Percentiles rank a stretch among this genome's conserved stretches.
Evolutionary conservation across 2,113 vertebrate genomes (phyloP).

Genomic region (Urocolius indicus): DNA sequence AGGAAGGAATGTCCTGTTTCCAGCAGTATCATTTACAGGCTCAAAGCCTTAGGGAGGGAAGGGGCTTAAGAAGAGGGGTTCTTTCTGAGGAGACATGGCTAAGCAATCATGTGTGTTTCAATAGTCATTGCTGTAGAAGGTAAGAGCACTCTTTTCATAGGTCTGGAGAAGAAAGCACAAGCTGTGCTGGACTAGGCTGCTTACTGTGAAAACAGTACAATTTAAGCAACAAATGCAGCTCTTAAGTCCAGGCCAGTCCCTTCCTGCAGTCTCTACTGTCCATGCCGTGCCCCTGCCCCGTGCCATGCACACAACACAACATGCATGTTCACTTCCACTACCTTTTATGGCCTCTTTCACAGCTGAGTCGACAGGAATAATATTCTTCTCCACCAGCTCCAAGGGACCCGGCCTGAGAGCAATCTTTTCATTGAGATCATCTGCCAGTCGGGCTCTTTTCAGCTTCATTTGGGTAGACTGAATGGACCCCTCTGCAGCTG

Average conservation of each 20-base stretch:
- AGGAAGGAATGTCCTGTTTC: background rate
- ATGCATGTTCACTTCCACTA: slow-evolving; percentile 36
- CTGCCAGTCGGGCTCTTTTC: slow-evolving; percentile 88
- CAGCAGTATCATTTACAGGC: too few species aligned
- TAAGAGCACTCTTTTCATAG: background rate
- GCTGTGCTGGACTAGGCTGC: background rate
- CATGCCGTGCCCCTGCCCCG: background rate
- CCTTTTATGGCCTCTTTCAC: slow-evolving; percentile 90
- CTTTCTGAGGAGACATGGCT: background rate
- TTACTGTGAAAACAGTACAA: background rate
- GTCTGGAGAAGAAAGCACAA: background rate
- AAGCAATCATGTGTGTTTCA: background rate
- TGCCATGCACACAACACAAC: background rate
- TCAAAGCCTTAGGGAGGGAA: background rate
- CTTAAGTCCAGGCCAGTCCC: background rate
- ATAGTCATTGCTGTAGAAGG: background rate
- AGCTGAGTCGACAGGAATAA: slow-evolving; percentile 87
- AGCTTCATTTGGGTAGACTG: slow-evolving; percentile 89
- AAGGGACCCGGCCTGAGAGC: slow-evolving; percentile 89
- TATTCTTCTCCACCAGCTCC: slow-evolving; percentile 94
- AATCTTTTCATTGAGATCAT: slow-evolving; percentile 92
- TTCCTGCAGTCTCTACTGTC: background rate
- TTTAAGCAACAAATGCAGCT: background rate
- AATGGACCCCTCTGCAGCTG: slow-evolving; percentile 80
- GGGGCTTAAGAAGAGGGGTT: background rate